Percentiles rank a stretch among this genome's conserved stretches.
Evolutionary conservation across 35 echinoderm and acorn worm species (phyloP).

Genomic region (Lytechinus pictus): DNA sequence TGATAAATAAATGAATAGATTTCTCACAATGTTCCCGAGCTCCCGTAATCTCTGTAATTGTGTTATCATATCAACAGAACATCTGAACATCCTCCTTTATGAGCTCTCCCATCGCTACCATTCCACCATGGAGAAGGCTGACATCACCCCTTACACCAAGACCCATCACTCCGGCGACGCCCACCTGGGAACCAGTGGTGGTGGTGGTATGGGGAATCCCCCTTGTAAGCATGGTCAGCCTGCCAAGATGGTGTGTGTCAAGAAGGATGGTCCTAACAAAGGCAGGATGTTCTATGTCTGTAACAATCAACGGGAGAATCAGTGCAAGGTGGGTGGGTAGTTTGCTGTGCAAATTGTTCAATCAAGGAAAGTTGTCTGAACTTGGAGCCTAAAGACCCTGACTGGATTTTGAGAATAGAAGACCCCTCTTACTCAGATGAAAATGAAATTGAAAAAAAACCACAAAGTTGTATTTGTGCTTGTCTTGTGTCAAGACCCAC

Average conservation of each 20-base stretch:
- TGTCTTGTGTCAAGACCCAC: too few species aligned
- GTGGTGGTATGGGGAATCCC: constrained; percentile 40
- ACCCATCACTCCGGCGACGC: neutral
- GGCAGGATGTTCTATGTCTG: constrained; percentile 97
- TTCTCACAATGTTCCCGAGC: too few species aligned
- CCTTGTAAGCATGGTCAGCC: constrained; percentile 78
- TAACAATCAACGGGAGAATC: constrained; percentile 67
- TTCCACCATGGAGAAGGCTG: constrained; percentile 66
- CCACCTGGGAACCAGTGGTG: neutral
- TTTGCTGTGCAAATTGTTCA: too few species aligned
- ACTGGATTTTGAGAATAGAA: too few species aligned
- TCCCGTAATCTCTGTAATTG: too few species aligned
- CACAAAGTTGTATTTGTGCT: too few species aligned
- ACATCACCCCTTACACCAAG: constrained; percentile 57
- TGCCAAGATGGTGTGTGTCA: constrained; percentile 86
- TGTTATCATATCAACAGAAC: constrained; percentile 62
- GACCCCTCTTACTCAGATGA: too few species aligned
- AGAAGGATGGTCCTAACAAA: constrained; percentile 93
- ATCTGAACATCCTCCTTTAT: constrained; percentile 89
- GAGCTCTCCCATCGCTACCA: constrained; percentile 77
- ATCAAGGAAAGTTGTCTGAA: too few species aligned
- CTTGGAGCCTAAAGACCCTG: too few species aligned
- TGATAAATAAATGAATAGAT: too few species aligned
- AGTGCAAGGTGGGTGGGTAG: constrained; percentile 83
- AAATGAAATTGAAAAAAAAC: too few species aligned